Evolutionary conservation across 2,797 vertebrate species (phyloP).

Genomic region (Cuculus canorus): DNA sequence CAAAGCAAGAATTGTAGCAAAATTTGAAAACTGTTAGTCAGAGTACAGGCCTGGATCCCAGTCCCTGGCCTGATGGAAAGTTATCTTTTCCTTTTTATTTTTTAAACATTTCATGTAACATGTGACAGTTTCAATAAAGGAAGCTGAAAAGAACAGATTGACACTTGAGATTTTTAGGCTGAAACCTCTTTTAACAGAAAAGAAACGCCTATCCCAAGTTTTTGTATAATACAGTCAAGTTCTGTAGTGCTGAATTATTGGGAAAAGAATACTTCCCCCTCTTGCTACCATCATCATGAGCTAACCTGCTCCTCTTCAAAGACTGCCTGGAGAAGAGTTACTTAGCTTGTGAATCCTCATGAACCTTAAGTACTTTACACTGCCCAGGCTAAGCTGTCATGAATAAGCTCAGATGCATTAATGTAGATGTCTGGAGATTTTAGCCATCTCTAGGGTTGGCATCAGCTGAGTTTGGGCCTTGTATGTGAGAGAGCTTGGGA

Average conservation of each 20-base stretch:
- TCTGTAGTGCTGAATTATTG: background rate
- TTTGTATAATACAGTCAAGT: background rate
- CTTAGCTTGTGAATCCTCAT: background rate
- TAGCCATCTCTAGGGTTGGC: background rate
- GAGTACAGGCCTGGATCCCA: background rate
- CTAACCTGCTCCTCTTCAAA: background rate
- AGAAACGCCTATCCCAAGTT: background rate
- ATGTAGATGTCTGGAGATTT: background rate
- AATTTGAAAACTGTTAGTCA: background rate
- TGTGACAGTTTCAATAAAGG: background rate
- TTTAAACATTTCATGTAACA: background rate
- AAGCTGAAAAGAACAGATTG: background rate
- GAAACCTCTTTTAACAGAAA: background rate
- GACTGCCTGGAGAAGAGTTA: background rate
- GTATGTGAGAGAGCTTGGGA: background rate
- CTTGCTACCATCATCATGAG: background rate
- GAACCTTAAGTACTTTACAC: background rate
- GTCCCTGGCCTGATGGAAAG: background rate
- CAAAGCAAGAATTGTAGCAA: background rate
- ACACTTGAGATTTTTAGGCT: background rate
- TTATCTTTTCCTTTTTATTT: background rate
- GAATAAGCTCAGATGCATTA: background rate
- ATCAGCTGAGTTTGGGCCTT: background rate
- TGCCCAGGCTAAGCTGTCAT: background rate
- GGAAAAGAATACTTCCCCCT: background rate